Conservation (phyloP, 1,140 invertebrate genomes). For the Piezodorus guildinii region DNA sequence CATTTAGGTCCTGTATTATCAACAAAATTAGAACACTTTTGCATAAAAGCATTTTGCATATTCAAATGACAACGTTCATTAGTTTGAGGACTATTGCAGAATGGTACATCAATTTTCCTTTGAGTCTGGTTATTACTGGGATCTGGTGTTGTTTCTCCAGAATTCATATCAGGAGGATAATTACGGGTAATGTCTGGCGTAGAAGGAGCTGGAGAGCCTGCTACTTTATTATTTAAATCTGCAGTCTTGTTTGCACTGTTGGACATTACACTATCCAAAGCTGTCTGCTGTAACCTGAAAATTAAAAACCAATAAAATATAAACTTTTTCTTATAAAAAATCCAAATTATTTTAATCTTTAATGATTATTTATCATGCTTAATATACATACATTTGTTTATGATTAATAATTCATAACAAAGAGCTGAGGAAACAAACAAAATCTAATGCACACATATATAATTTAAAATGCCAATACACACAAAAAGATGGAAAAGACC, state of each 20-base stretch:
- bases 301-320: neutral
- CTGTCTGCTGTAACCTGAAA: slow-evolving; percentile 27
- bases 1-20: slow-evolving; percentile 16
- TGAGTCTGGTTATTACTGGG: slow-evolving; percentile 16
- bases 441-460: too few species aligned
- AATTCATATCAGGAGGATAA: slow-evolving; percentile 14
- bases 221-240: slow-evolving; percentile 20
- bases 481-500: too few species aligned
- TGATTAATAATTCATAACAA: too few species aligned
- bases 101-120: slow-evolving; percentile 22
- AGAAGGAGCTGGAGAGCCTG: slow-evolving; percentile 24
- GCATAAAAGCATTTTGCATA: slow-evolving; percentile 27
- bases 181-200: slow-evolving; percentile 24
- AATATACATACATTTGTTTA: too few species aligned
- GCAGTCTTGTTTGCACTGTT: slow-evolving; percentile 11
- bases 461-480: too few species aligned
- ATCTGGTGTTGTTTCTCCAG: slow-evolving; percentile 15
- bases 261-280: slow-evolving; percentile 25
- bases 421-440: too few species aligned
- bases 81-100: slow-evolving; percentile 24
- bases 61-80: slow-evolving; percentile 21
- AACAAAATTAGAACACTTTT: slow-evolving; percentile 30
- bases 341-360: too few species aligned
- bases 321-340: too few species aligned
- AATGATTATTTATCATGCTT: too few species aligned